Percentiles rank a stretch among this genome's conserved stretches.
These are phyloP conservation scores for Bombus consobrinus DNA, from an alignment of 1,140 invertebrate genomes.

Conservation along the genomic window DNA sequence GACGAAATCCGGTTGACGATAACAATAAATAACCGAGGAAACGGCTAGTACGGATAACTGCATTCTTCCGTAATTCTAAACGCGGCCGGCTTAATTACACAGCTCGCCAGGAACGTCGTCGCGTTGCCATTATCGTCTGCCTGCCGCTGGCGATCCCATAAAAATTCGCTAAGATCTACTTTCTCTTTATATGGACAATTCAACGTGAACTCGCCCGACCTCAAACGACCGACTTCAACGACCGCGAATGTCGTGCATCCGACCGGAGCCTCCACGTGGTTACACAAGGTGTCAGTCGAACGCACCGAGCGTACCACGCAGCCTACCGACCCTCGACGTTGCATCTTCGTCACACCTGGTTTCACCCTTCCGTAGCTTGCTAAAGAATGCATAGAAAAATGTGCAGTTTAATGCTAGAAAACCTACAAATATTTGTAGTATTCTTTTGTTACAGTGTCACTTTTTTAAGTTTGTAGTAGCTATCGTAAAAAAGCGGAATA, in stretches of 20 bases:
- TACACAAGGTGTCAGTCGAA: slow-evolving; percentile 50
- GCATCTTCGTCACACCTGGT: neutral
- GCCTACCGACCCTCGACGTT: neutral
- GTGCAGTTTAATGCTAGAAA: neutral
- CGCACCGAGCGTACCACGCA: neutral
- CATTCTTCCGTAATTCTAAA: slow-evolving; percentile 46
- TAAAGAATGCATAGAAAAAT: neutral
- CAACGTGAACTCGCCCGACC: slow-evolving; percentile 72
- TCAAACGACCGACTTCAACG: slow-evolving; percentile 74
- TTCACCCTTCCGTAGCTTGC: neutral
- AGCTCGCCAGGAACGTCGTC: slow-evolving; percentile 13
- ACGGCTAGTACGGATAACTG: neutral
- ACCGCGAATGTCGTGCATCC: slow-evolving; percentile 74
- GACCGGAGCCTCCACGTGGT: slow-evolving; percentile 59
- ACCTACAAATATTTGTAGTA: neutral
- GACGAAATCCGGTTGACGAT: neutral
- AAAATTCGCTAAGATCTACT: slow-evolving; percentile 66
- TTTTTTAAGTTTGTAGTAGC: neutral
- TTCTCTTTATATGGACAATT: slow-evolving; percentile 70
- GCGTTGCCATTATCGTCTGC: slow-evolving; percentile 43
- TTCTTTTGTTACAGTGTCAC: neutral
- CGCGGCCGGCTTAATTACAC: slow-evolving; percentile 40
- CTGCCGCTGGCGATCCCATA: slow-evolving; percentile 37
- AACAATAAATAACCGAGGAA: slow-evolving; percentile 7
- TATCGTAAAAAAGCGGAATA: too few relatives aligned